These are phyloP conservation scores for Cladorhizidae sp. DNA, from an alignment of 37 sponge, comb jelly and placozoan genomes.

Conservation along the genomic window DNA sequence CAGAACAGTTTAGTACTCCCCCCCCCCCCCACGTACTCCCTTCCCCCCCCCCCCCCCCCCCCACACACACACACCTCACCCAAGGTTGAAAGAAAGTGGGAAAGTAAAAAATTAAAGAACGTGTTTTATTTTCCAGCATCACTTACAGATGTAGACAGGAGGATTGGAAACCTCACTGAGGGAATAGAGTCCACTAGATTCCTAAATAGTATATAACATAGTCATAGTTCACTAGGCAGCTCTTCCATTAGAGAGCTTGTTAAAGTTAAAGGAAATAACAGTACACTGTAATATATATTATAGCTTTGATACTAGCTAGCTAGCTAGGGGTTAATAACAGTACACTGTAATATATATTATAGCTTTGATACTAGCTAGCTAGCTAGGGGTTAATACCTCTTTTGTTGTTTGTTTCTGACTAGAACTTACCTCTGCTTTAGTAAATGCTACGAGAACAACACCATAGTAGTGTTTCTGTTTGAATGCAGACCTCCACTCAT, in stretches of 20 bases:
- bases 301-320: neutral
- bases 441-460: slow-evolving; percentile 55
- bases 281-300: neutral
- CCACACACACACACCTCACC: too few relatives aligned
- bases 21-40: too few relatives aligned
- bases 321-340: neutral
- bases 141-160: slow-evolving; percentile 37
- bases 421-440: slow-evolving; percentile 17
- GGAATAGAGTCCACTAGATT: slow-evolving; percentile 6
- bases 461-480: slow-evolving; percentile 45
- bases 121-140: too few relatives aligned
- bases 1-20: too few relatives aligned
- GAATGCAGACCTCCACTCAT: slow-evolving; percentile 21
- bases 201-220: neutral
- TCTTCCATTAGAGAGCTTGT: too few relatives aligned
- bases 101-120: neutral
- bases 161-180: slow-evolving; percentile 37
- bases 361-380: neutral
- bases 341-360: neutral
- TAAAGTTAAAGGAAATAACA: too few relatives aligned
- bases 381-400: neutral
- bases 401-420: neutral
- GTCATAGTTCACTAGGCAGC: too few relatives aligned
- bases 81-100: neutral
- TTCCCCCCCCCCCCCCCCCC: too few relatives aligned